A percentile compares a stretch with the other conserved stretches of the same genome.
Conservation (phyloP, 2,888 invertebrate genomes). For the Tipula vernalis region DNA sequence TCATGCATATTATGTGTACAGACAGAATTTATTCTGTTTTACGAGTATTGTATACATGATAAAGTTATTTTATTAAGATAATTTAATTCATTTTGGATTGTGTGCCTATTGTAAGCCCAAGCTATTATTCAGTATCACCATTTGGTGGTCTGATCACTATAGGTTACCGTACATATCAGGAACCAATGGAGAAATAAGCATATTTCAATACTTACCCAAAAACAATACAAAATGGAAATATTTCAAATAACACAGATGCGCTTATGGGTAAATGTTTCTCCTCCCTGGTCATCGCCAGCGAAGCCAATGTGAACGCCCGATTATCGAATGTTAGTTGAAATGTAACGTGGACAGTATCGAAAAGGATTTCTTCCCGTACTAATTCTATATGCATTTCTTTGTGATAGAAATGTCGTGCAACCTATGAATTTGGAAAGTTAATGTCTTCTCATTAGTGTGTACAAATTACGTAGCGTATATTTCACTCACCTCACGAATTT, state of each 20-base stretch:
- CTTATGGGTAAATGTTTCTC: slow-evolving; percentile 82
- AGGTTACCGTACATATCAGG: no score
- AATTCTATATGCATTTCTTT: slow-evolving; percentile 89
- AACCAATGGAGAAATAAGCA: background rate
- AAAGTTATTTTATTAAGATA: background rate
- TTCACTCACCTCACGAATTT: slow-evolving; percentile 63
- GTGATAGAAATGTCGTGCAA: slow-evolving; percentile 86
- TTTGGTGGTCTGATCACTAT: no score
- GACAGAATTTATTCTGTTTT: background rate
- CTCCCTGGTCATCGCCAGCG: slow-evolving; percentile 72
- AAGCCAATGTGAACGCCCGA: slow-evolving; percentile 73
- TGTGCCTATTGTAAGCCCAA: background rate
- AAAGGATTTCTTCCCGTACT: slow-evolving; percentile 70
- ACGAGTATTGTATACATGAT: background rate
- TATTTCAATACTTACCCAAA: slow-evolving; percentile 57
- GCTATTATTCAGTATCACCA: background rate
- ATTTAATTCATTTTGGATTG: background rate
- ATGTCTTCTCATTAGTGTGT: background rate
- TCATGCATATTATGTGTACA: background rate
- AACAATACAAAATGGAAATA: slow-evolving; percentile 96
- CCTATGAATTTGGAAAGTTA: slow-evolving; percentile 38
- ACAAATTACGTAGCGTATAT: background rate
- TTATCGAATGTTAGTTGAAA: slow-evolving; percentile 93
- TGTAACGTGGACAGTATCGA: slow-evolving; percentile 87
- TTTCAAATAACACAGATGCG: slow-evolving; percentile 84